Conservation (phyloP, 2,113 vertebrate genomes). For the Egretta garzetta region DNA sequence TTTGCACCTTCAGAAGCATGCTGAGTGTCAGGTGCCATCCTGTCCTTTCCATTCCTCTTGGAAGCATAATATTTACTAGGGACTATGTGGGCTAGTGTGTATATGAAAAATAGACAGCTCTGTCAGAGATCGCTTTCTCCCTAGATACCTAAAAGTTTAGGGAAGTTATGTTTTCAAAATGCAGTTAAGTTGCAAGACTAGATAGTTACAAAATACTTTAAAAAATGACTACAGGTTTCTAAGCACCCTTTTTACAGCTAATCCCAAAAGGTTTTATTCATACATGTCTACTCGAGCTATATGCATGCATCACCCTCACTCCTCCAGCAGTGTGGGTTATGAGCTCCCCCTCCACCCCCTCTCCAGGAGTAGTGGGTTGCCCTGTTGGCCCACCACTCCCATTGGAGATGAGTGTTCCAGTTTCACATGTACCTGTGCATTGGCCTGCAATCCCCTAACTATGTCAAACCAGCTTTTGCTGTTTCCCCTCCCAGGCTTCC, state of each 20-base stretch:
- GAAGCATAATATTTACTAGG: background rate
- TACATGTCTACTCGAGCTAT: fast-evolving
- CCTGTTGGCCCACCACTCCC: too few species aligned
- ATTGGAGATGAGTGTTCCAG: background rate
- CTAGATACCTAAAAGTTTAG: background rate
- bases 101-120: background rate
- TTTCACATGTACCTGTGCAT: background rate
- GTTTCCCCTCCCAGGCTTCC: background rate
- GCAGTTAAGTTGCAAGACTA: background rate
- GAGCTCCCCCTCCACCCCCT: too few species aligned
- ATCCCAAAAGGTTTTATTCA: background rate
- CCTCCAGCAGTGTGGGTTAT: background rate
- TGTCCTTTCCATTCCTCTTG: background rate
- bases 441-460: background rate
- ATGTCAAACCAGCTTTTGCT: background rate
- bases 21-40: background rate
- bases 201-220: background rate
- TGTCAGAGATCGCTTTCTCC: background rate
- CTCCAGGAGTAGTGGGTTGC: background rate
- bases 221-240: background rate
- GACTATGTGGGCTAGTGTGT: background rate
- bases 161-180: background rate
- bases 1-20: background rate
- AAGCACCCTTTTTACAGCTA: background rate
- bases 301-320: background rate